Evolutionary conservation across 2,113 vertebrate genomes (phyloP), one percentile per base, ranked within the genome.

Genomic region (Pogona vitticeps): DNA sequence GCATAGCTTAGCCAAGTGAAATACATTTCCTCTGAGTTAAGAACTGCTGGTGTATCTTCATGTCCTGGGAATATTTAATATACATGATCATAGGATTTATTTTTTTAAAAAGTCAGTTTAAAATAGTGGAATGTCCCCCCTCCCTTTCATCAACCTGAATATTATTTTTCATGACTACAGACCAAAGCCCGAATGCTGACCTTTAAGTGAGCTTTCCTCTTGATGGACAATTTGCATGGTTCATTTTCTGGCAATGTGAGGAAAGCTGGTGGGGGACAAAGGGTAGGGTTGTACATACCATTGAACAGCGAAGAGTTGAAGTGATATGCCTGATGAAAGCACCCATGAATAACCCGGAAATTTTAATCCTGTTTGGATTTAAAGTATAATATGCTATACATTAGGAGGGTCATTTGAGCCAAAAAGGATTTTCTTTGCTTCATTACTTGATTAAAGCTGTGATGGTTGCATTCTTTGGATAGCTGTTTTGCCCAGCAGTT

Each of bases 1-100:
- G 84, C 88, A 90, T 86, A 90, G 94, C 92, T 84, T 91, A 90
- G 88, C 85, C 86, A 92, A 88, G 85, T 89, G 82, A 84, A 81
- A 65, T 91, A 88, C 88, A 86, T 87, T 94, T 93, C 92, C 92
- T 95, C 92, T 88, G 93, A 86, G 87, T 92, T 92, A 92, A 93
- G 90, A 93, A 93, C 1, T 68, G 88, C 77, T 92, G 88, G 89
- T 92, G 88, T 94, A 93, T 92, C 92, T 92, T 65, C 93, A 89
- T 86, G 93, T 76, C 95, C 94, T 96, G 94, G 91, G 95, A 97
- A 96, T 91, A 96, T 95, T 92, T 92, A 88, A 61, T 88, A 85
- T 59, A 83, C 86, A 76, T 68, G 78, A 92, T 84, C 78, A 61
- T 88, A 15, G 8, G 6, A 59, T 21, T 84, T 9, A 26, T 10